Percentiles rank a stretch among this genome's conserved stretches.
These are phyloP conservation scores for Apocheima hispidaria DNA, from an alignment of 2,888 invertebrate genomes.

Conservation along the genomic window DNA sequence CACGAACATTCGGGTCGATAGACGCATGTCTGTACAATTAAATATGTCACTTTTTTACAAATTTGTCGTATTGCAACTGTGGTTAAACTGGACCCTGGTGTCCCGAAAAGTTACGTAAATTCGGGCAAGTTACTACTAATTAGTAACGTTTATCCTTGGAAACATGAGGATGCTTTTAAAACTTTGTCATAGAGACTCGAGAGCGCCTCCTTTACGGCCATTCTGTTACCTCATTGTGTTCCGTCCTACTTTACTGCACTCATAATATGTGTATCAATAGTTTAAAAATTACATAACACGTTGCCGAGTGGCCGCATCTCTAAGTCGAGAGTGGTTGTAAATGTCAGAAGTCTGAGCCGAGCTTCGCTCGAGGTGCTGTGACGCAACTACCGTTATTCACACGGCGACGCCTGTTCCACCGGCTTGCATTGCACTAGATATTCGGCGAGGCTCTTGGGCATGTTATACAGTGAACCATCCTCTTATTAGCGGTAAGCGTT, in stretches of 20 bases:
- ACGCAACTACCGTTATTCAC: slow-evolving; percentile 74
- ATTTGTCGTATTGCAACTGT: too few species aligned
- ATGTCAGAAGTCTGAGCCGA: slow-evolving; percentile 58
- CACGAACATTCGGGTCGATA: too few species aligned
- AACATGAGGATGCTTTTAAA: slow-evolving; percentile 31
- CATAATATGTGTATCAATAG: slow-evolving; percentile 43
- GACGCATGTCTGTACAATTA: too few species aligned
- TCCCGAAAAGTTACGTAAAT: slow-evolving; percentile 12
- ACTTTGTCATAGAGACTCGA: slow-evolving; percentile 19
- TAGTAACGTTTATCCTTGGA: slow-evolving; percentile 1
- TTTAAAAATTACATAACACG: slow-evolving; percentile 50
- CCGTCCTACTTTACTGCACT: slow-evolving; percentile 32
- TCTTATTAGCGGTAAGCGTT: slow-evolving; percentile 62
- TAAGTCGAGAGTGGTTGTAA: slow-evolving; percentile 55
- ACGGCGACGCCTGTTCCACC: slow-evolving; percentile 61
- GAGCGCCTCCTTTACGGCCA: slow-evolving; percentile 13
- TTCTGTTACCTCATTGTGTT: slow-evolving; percentile 27
- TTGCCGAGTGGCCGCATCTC: slow-evolving; percentile 50
- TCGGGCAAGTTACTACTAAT: background rate
- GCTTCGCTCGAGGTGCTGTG: slow-evolving; percentile 49
- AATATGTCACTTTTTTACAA: too few species aligned
- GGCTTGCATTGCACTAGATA: slow-evolving; percentile 50
- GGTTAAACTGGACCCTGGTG: background rate
- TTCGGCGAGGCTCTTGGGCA: slow-evolving; percentile 47
- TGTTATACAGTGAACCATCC: slow-evolving; percentile 57